Evolutionary conservation across 2,888 invertebrate genomes (phyloP).

Genomic region (Congeria kusceri): DNA sequence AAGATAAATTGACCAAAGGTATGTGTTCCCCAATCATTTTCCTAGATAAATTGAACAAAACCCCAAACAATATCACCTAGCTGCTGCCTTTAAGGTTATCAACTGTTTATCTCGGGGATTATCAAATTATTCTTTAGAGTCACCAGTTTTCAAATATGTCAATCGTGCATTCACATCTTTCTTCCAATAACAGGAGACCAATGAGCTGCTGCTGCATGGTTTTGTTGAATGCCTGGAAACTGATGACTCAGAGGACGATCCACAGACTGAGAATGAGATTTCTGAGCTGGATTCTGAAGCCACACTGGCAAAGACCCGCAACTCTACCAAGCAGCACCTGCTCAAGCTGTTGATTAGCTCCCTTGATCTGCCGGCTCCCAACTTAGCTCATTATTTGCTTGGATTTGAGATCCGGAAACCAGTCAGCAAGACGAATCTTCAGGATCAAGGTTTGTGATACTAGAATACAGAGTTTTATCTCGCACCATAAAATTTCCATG

Average conservation of each 20-base stretch:
- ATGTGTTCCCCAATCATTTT: no score
- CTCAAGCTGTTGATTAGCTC: conserved; percentile 92
- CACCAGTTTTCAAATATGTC: no score
- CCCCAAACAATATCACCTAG: no score
- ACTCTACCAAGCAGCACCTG: conserved; percentile 85
- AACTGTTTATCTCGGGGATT: no score
- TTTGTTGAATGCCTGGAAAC: conserved; percentile 95
- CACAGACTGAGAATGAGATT: conserved; percentile 28
- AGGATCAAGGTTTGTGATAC: conserved; percentile 87
- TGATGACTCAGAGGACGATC: conserved; percentile 84
- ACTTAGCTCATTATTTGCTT: conserved; percentile 94
- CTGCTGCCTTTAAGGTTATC: no score
- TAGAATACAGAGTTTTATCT: no score
- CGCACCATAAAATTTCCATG: no score
- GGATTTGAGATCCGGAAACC: conserved; percentile 94
- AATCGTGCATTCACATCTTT: no score
- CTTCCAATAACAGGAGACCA: conserved; percentile 35
- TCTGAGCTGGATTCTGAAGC: conserved; percentile 34
- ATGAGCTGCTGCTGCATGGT: conserved; percentile 89
- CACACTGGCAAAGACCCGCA: conserved; percentile 78
- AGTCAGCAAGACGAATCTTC: conserved; percentile 91
- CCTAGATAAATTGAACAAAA: no score
- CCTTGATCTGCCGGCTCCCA: conserved; percentile 92
- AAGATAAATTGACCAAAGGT: no score
- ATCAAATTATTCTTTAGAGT: no score